Conservation (phyloP, 2,797 vertebrate genomes). For the Melanotaenia nigrans region DNA sequence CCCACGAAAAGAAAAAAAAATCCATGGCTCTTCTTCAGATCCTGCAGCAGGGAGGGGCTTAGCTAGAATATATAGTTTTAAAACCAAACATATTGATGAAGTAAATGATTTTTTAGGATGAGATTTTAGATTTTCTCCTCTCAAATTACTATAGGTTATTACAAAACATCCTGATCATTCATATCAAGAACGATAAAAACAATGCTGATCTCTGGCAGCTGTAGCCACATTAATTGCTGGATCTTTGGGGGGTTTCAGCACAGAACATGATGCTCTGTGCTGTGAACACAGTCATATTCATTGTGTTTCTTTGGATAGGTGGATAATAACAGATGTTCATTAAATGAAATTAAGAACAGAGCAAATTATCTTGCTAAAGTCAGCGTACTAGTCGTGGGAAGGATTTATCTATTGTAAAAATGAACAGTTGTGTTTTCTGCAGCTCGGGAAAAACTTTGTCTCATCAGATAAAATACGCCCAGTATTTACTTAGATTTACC, state of each 20-base stretch:
- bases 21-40: constrained; percentile 46
- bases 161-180: not conserved
- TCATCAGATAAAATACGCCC: not conserved
- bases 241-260: not conserved
- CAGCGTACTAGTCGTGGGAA: not conserved
- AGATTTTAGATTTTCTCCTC: no score
- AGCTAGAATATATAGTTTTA: constrained; percentile 5
- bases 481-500: not conserved
- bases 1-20: constrained; percentile 30
- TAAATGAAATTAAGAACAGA: not conserved
- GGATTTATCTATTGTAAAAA: no score
- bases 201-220: not conserved
- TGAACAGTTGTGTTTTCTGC: constrained; percentile 1
- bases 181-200: not conserved
- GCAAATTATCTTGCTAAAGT: not conserved
- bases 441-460: not conserved
- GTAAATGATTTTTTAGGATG: not conserved
- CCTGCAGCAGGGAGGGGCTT: constrained; percentile 60
- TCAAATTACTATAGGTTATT: not conserved
- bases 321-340: not conserved
- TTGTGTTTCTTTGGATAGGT: not conserved
- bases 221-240: not conserved
- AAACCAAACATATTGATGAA: not conserved
- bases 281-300: not conserved
- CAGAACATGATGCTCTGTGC: not conserved